A percentile compares a stretch with the other conserved stretches of the same genome.
Evolutionary conservation across 2,113 vertebrate species (phyloP).

Genomic region (Laticauda laticaudata): DNA sequence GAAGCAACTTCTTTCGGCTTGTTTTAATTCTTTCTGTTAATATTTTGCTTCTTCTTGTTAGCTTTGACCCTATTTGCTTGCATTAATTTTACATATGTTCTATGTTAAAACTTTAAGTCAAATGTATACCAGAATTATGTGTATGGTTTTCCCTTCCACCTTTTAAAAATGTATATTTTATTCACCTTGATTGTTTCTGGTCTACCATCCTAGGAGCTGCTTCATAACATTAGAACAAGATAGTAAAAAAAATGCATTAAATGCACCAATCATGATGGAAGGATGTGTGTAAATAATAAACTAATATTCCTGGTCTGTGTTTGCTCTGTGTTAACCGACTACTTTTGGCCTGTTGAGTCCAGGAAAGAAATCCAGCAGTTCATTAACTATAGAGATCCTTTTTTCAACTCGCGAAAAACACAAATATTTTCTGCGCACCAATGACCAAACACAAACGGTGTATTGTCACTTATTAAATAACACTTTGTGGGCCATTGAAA

Average conservation of each 20-base stretch:
- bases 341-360: neutral
- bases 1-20: neutral
- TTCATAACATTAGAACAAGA: neutral
- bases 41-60: neutral
- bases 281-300: no score
- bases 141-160: neutral
- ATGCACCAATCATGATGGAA: neutral
- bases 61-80: neutral
- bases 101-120: neutral
- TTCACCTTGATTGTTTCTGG: neutral
- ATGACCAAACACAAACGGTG: neutral
- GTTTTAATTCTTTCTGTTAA: neutral
- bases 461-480: neutral
- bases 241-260: neutral
- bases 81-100: neutral
- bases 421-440: neutral
- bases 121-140: neutral
- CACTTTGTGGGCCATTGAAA: neutral
- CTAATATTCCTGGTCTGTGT: neutral
- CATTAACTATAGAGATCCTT: neutral
- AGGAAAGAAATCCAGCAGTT: neutral
- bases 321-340: neutral
- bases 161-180: neutral
- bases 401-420: neutral
- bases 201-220: neutral